Conservation (phyloP, 2,888 invertebrate genomes). For the Ophion slaviceki region DNA sequence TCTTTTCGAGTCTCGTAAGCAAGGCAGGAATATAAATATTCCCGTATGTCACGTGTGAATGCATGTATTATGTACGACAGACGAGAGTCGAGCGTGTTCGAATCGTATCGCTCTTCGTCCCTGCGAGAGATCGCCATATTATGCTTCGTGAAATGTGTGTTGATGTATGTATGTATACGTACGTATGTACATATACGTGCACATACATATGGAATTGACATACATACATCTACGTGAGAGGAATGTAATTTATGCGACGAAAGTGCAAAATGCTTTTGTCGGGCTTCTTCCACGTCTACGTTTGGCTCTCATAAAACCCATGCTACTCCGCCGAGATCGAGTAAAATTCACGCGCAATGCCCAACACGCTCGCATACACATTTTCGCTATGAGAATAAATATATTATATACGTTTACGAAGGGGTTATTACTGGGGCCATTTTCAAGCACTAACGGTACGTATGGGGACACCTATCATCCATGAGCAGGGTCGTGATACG, state of each 20-base stretch:
- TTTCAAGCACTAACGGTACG: background rate
- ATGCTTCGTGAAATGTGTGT: slow-evolving; percentile 54
- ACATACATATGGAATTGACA: background rate
- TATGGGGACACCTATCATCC: too few relatives aligned
- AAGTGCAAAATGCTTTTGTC: slow-evolving; percentile 66
- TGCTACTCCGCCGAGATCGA: background rate
- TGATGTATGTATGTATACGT: background rate
- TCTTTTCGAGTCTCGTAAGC: slow-evolving; percentile 2
- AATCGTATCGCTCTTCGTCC: slow-evolving; percentile 58
- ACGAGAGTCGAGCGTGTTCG: slow-evolving; percentile 57
- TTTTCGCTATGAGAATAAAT: background rate
- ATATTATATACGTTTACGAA: too few relatives aligned
- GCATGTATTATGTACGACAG: slow-evolving; percentile 63
- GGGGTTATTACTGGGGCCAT: too few relatives aligned
- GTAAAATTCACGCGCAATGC: slow-evolving; percentile 8
- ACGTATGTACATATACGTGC: background rate
- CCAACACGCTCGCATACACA: slow-evolving; percentile 43
- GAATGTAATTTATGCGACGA: slow-evolving; percentile 69
- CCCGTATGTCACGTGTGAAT: slow-evolving; percentile 44
- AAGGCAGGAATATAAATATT: slow-evolving; percentile 21
- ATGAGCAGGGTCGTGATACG: too few relatives aligned
- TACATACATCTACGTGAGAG: slow-evolving; percentile 62
- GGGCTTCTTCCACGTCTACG: slow-evolving; percentile 44
- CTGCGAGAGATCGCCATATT: slow-evolving; percentile 19
- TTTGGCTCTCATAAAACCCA: slow-evolving; percentile 51